Evolutionary conservation across 2,888 invertebrate genomes (phyloP), one percentile per base, ranked within the genome.

Genomic region (Nymphalis c-album): DNA sequence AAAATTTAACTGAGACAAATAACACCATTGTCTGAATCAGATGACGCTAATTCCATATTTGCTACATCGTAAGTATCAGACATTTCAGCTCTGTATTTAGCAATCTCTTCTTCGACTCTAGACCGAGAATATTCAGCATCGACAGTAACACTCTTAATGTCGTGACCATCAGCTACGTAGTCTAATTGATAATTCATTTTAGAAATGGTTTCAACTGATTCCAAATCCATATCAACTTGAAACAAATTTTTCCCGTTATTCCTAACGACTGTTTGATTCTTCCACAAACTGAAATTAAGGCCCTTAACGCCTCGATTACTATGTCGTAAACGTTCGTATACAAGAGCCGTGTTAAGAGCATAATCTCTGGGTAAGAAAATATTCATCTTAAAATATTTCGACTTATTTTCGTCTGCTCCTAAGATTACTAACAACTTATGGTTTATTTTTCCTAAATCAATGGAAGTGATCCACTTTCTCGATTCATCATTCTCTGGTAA

Each of bases 31-130:
- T 85, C 84, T 2, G 81, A 80, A 18, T 80, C 81, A 0, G 88
- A 57, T 13, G 57, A 78, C 1, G 79, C 85, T 48, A 91, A 72
- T 6, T 91, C 91, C 91, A 92, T 92, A 67, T 90, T 89, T 7
- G 86, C 80, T 0, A 87, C 84, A 60, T 84, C 87, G 63, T 90
- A 88, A 26, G 79, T 85, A 64, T 91, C 91, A 0, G 71, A 81
- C 68, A 78, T 74, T 69, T 91, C 89, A 0, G 78, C 72, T 71
- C 82, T 90, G 65, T 73, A 81, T 57, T 80, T 83, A 7, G 77
- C 76, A 0, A 91, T 78, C 1, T 80, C 55, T 1, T 86, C 84
- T 31, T 76, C 66, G 10, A 91, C 72, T 57, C 74, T 75, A 0
- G 72, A 40, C 5, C 71, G n/a, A 0, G 85, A 77, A 69, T 79